A percentile compares a stretch with the other conserved stretches of the same genome.
Conservation (phyloP, 2,113 vertebrate genomes). For the Murina feae region DNA sequence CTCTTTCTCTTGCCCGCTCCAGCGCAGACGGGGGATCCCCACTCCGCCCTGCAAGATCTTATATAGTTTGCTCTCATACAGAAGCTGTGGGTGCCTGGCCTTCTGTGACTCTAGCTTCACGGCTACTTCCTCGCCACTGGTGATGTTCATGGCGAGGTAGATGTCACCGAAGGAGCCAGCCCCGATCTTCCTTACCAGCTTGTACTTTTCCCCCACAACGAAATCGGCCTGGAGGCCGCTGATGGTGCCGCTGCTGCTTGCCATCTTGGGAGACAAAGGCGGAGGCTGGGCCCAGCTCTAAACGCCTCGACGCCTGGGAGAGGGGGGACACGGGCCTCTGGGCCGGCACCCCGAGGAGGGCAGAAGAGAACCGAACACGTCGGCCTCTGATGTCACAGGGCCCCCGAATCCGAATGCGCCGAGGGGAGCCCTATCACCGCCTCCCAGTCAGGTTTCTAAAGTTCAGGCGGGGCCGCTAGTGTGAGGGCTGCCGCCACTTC, state of each 20-base stretch:
- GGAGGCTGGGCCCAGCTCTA: slow-evolving; percentile 66
- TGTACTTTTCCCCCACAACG: slow-evolving; percentile 98
- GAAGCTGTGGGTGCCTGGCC: too few species aligned
- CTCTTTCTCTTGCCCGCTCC: too few species aligned
- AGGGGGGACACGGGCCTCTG: not conserved
- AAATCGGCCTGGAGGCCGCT: slow-evolving; percentile 95
- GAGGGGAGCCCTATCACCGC: slow-evolving; percentile 45
- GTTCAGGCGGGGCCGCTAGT: not conserved
- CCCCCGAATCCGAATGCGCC: slow-evolving; percentile 56
- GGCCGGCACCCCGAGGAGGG: not conserved
- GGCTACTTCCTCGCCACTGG: too few species aligned
- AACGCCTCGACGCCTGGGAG: slow-evolving; percentile 50
- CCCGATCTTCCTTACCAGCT: slow-evolving; percentile 97
- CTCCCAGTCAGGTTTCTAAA: not conserved
- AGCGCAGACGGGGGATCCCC: slow-evolving; percentile 99
- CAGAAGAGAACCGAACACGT: not conserved
- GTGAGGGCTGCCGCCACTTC: not conserved
- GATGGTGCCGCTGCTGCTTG: slow-evolving; percentile 97
- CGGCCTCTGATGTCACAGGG: slow-evolving; percentile 37
- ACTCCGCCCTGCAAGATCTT: slow-evolving; percentile 91
- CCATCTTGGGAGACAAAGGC: slow-evolving; percentile 83
- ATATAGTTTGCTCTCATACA: too few species aligned
- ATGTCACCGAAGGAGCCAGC: slow-evolving; percentile 99
- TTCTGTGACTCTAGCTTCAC: too few species aligned
- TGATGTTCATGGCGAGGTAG: slow-evolving; percentile 86